Evolutionary conservation across 2,888 invertebrate species (phyloP).

Genomic region (Tribolium freemani): DNA sequence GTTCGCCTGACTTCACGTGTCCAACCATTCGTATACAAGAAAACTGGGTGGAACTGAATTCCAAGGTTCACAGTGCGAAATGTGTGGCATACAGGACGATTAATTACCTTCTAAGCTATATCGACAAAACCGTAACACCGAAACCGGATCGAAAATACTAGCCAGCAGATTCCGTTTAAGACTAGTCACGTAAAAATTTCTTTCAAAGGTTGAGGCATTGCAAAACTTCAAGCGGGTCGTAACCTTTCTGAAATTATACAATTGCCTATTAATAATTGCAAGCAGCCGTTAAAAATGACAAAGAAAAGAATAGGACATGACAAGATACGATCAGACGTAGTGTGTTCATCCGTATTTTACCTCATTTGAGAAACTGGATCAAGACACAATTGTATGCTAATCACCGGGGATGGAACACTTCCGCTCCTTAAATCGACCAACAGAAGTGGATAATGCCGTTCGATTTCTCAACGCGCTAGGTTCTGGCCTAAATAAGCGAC

Average conservation of each 20-base stretch:
- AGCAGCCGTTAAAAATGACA: not conserved
- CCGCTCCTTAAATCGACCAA: constrained; percentile 32
- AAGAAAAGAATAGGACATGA: constrained; percentile 39
- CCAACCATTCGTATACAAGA: constrained; percentile 36
- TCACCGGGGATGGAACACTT: constrained; percentile 42
- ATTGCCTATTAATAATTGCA: constrained; percentile 23
- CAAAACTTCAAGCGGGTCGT: constrained; percentile 7
- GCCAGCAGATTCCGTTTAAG: not conserved
- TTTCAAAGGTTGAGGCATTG: constrained; percentile 17
- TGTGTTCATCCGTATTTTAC: constrained; percentile 19
- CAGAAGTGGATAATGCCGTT: not conserved
- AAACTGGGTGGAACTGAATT: constrained; percentile 35
- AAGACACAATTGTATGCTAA: constrained; percentile 50
- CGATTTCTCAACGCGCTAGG: not conserved
- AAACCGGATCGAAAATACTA: not conserved
- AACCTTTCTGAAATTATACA: constrained; percentile 11
- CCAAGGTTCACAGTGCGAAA: constrained; percentile 21
- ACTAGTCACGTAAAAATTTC: constrained; percentile 11
- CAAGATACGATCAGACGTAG: constrained; percentile 40
- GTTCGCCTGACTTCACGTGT: constrained; percentile 37
- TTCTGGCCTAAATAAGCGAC: not conserved
- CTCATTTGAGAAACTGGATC: constrained; percentile 45
- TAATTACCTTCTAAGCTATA: constrained; percentile 20
- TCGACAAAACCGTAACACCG: constrained; percentile 5
- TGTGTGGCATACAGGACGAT: constrained; percentile 25